Base-by-base conservation (phyloP, 1,140 invertebrate species). In the Apis dorsata region DNA sequence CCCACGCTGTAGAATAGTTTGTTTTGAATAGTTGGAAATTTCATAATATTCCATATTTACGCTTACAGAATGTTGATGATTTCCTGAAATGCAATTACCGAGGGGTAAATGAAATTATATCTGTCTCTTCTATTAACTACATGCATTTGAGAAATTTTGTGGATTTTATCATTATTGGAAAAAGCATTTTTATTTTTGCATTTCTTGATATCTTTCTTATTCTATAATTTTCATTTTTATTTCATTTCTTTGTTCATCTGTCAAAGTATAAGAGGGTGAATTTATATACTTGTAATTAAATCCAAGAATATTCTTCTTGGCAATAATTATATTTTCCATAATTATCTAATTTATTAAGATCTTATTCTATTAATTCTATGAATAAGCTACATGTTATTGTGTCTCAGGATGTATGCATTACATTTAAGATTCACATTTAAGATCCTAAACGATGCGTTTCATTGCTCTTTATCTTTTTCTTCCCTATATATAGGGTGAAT, bases 31-130 rank as follows among this genome's bases (percentile, higher is more conserved):
- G 21, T 69, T 69, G 66, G 66, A 69, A 69, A 69, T 49, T 69
- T 69, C 44, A 69, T 69, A 49, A 69, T 69, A 11, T 10, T n/a
- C 66, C 66, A 11, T 49, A 44, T 69, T 69, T 49, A 69, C 66
- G 34, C 44, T 69, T 5, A 11, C 12, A 49, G 34, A 69, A 49
- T 69, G 44, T 49, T 69, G 44, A 21, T n/a, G 19, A 69, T 44
- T 49, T n/a, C 8, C 11, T n/a, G 34, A 19, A 69, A 69, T 69
- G 34, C 21, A 49, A 44, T 69, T 49, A 44, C 65, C 19, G 66
- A 49, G 34, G 21, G 21, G 44, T 21, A 13, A 49, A 69, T 49
- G 44, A 49, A 7, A 69, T 49, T 69, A 49, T 49, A n/a, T 44
- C n/a, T 34, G 19, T 28, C 44, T n/a, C 34, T 68, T 44, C 17